A percentile compares a stretch with the other conserved stretches of the same genome.
Evolutionary conservation across 2,113 vertebrate species (phyloP).

Genomic region (Chlorodrepanis virens): DNA sequence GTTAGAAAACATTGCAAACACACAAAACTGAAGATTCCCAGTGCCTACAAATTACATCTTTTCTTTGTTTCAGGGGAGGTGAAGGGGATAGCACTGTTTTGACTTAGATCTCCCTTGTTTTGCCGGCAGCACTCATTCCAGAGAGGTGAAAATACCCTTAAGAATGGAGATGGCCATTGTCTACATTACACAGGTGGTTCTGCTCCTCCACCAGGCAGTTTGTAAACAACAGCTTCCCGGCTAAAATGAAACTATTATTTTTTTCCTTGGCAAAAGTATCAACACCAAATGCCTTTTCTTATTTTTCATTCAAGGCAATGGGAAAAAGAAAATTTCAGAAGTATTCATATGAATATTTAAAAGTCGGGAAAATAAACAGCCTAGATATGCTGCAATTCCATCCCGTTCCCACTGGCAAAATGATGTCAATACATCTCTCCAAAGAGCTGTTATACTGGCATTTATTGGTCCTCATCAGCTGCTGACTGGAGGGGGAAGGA

Average conservation of each 20-base stretch:
- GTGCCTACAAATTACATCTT: neutral
- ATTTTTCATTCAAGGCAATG: neutral
- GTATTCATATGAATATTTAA: constrained; percentile 49
- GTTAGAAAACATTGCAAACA: neutral
- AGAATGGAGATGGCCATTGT: neutral
- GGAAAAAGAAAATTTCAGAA: constrained; percentile 19
- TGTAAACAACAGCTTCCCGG: neutral
- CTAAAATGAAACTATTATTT: neutral
- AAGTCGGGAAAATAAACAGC: constrained; percentile 41
- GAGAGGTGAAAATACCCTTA: neutral
- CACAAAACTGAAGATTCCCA: neutral
- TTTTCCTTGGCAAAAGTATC: neutral
- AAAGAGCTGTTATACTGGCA: constrained; percentile 24
- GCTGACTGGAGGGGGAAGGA: constrained; percentile 22
- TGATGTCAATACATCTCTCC: constrained; percentile 31
- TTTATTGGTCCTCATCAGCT: constrained; percentile 11
- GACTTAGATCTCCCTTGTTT: neutral
- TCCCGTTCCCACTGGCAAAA: constrained; percentile 31
- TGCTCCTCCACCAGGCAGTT: neutral
- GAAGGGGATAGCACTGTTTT: neutral
- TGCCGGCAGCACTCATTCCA: neutral
- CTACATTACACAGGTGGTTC: neutral
- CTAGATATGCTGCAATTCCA: constrained; percentile 28
- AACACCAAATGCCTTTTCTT: neutral
- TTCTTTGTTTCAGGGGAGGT: neutral